phyloP scores from a whole-genome alignment of 1,140 invertebrate species.

The Chrysopa pallens region DNA sequence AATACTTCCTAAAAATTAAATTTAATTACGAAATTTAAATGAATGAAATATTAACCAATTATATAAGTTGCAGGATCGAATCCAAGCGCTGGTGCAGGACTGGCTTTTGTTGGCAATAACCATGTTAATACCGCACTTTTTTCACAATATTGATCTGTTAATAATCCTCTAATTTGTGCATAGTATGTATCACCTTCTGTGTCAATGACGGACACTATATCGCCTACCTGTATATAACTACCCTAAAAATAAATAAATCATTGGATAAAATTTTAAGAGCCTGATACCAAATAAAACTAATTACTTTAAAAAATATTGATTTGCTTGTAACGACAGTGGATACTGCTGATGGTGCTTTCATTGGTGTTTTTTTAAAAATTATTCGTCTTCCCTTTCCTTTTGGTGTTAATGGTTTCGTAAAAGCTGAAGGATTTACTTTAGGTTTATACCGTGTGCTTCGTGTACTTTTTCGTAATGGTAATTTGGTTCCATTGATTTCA shows the following conservation, averaged over 20 bases:
- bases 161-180: conserved; percentile 73
- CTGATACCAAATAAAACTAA: conserved; percentile 4
- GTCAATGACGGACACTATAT: conserved; percentile 76
- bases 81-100: conserved; percentile 51
- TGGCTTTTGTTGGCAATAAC: conserved; percentile 72
- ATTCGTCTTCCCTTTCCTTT: conserved; percentile 57
- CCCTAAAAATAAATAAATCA: conserved; percentile 30
- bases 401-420: conserved; percentile 27
- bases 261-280: background rate
- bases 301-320: conserved; percentile 65
- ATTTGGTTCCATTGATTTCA: conserved; percentile 18
- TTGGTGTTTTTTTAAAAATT: conserved; percentile 63
- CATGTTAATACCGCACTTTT: conserved; percentile 88
- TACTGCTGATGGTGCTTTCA: conserved; percentile 62
- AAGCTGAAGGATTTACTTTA: conserved; percentile 18
- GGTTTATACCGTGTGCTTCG: conserved; percentile 32
- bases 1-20: background rate
- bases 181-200: conserved; percentile 62
- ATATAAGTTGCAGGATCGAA: conserved; percentile 87
- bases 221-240: conserved; percentile 73
- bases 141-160: conserved; percentile 84
- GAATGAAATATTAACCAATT: conserved; percentile 38
- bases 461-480: conserved; percentile 31
- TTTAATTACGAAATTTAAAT: background rate
- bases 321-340: conserved; percentile 64